Percentiles rank a stretch among this genome's conserved stretches.
These are phyloP conservation scores for Drosophila bocqueti DNA, from an alignment of 1,140 invertebrate genomes.

Conservation along the genomic window DNA sequence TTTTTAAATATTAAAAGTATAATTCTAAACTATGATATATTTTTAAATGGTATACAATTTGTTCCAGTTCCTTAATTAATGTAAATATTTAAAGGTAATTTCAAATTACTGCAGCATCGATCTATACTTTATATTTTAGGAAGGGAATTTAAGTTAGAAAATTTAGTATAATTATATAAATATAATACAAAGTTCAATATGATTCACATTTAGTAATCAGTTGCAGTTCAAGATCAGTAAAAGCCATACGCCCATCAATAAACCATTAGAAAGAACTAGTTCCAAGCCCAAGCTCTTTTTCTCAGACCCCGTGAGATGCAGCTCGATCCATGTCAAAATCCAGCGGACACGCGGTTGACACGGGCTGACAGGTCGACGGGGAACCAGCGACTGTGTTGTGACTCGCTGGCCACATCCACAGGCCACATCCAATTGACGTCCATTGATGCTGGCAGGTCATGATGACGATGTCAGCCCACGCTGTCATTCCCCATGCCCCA, in stretches of 20 bases:
- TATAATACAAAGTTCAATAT: too few species aligned
- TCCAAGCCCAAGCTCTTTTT: slow-evolving; percentile 4
- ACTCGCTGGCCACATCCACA: slow-evolving; percentile 53
- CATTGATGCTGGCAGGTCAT: slow-evolving; percentile 67
- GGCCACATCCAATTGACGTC: slow-evolving; percentile 68
- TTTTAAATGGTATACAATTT: too few species aligned
- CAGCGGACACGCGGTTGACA: slow-evolving; percentile 61
- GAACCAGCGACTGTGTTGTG: slow-evolving; percentile 47
- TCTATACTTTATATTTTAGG: neutral
- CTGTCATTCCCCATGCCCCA: slow-evolving; percentile 12
- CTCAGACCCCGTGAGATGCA: slow-evolving; percentile 22
- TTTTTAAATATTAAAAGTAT: too few species aligned
- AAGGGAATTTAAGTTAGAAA: neutral
- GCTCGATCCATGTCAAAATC: slow-evolving; percentile 30
- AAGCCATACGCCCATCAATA: neutral
- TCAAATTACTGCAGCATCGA: neutral
- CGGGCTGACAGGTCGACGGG: slow-evolving; percentile 68
- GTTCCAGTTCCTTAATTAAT: neutral
- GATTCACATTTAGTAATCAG: neutral
- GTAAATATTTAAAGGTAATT: neutral
- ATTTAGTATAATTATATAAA: too few species aligned
- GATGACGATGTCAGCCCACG: slow-evolving; percentile 58
- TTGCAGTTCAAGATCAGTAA: neutral
- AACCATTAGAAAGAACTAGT: slow-evolving; percentile 35
- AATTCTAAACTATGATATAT: too few species aligned